These are phyloP conservation scores for Narcine bancroftii DNA, from an alignment of 2,113 vertebrate genomes.

Conservation along the genomic window DNA sequence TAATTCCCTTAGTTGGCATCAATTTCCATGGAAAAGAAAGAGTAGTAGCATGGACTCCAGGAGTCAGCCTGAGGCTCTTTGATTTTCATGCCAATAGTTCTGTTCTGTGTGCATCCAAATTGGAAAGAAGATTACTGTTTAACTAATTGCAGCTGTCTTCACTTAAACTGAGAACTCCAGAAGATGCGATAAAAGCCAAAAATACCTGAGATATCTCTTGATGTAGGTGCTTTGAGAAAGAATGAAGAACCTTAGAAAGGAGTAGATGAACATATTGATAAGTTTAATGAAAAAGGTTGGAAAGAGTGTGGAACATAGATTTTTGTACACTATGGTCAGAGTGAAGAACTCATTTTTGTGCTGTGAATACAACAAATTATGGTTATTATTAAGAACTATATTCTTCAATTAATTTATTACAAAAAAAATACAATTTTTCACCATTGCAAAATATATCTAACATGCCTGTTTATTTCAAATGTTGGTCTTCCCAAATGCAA, in stretches of 20 bases:
- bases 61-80: not conserved
- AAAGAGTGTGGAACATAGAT: too few species aligned
- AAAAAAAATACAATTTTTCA: not conserved
- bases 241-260: too few species aligned
- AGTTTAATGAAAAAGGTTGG: too few species aligned
- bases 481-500: not conserved
- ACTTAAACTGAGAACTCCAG: not conserved
- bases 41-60: not conserved
- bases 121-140: not conserved
- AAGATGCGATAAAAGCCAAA: not conserved
- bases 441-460: not conserved
- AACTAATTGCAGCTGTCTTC: not conserved
- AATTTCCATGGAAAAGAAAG: not conserved
- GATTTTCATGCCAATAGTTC: not conserved
- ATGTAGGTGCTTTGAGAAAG: too few species aligned
- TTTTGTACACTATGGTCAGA: too few species aligned
- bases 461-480: not conserved
- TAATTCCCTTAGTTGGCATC: not conserved
- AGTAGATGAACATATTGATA: too few species aligned
- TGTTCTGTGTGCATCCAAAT: not conserved
- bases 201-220: too few species aligned
- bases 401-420: not conserved
- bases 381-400: not conserved
- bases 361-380: too few species aligned
- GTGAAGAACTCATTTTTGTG: too few species aligned